phyloP scores from a whole-genome alignment of 2,113 vertebrate species.

The Poeciliopsis retropinna region DNA sequence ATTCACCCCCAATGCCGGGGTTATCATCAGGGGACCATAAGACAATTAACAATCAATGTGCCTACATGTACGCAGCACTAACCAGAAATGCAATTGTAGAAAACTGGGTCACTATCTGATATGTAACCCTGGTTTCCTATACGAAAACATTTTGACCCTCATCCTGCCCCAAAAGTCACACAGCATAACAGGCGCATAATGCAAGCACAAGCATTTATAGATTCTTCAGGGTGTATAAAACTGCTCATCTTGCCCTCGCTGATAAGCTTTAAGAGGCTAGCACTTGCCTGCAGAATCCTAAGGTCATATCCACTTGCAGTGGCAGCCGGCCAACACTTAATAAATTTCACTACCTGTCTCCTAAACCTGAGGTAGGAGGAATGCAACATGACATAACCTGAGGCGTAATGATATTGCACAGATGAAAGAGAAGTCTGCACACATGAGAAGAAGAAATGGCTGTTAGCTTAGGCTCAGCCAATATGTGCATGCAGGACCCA shows the following conservation, averaged over 20 bases:
- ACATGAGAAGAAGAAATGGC: background rate
- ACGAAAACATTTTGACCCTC: slow-evolving; percentile 54
- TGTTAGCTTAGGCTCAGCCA: background rate
- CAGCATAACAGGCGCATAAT: slow-evolving; percentile 43
- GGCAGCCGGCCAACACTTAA: slow-evolving; percentile 67
- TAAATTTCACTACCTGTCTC: slow-evolving; percentile 66
- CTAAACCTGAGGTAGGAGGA: slow-evolving; percentile 49
- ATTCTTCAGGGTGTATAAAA: slow-evolving; percentile 50
- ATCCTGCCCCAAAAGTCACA: slow-evolving; percentile 29
- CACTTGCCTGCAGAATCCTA: slow-evolving; percentile 47
- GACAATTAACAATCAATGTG: slow-evolving; percentile 51
- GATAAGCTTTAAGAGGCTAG: slow-evolving; percentile 53
- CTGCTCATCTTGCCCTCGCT: slow-evolving; percentile 46
- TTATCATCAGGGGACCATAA: slow-evolving; percentile 45
- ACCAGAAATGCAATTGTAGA: slow-evolving; percentile 13
- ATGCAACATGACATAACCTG: slow-evolving; percentile 63
- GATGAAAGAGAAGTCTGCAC: slow-evolving; percentile 35
- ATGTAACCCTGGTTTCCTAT: slow-evolving; percentile 32
- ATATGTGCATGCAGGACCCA: background rate
- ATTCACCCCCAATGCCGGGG: slow-evolving; percentile 21
- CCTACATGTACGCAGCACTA: background rate
- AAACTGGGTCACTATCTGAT: slow-evolving; percentile 37
- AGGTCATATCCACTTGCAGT: slow-evolving; percentile 58
- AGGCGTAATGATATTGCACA: slow-evolving; percentile 25
- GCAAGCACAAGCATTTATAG: slow-evolving; percentile 60